Conservation (phyloP, 2,888 invertebrate genomes). For the Serripes groenlandicus region DNA sequence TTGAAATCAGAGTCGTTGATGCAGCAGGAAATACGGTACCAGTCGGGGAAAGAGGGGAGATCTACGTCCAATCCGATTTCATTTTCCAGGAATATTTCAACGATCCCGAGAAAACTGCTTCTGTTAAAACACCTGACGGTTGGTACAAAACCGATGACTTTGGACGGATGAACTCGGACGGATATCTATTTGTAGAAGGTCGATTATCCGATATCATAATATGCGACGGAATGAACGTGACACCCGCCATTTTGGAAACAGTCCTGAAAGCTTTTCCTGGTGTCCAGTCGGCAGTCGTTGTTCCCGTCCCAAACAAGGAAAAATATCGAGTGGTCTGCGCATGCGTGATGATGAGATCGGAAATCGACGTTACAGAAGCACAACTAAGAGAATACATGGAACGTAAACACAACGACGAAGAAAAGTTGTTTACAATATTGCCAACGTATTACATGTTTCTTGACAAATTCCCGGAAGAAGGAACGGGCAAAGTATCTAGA, state of each 20-base stretch:
- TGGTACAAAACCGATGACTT: conserved; percentile 33
- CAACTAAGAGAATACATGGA: not conserved
- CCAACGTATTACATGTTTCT: conserved; percentile 18
- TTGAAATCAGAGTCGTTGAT: conserved; percentile 13
- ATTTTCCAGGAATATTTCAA: conserved; percentile 15
- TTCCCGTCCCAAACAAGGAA: conserved; percentile 3
- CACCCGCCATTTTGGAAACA: not conserved
- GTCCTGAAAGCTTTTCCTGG: not conserved
- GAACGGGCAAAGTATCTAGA: conserved; percentile 14
- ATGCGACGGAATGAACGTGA: conserved; percentile 9
- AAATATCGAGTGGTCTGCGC: conserved; percentile 10
- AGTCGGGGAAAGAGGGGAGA: conserved; percentile 16
- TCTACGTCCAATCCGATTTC: not conserved
- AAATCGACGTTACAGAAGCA: not conserved
- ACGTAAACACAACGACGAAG: not conserved
- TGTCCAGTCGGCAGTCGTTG: not conserved
- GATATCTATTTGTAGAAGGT: conserved; percentile 4
- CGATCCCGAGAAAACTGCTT: conserved; percentile 15
- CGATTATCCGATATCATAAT: conserved; percentile 5
- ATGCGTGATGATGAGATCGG: not conserved
- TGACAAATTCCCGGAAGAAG: conserved; percentile 4
- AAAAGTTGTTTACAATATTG: not conserved
- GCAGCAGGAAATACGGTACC: not conserved
- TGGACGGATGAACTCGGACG: not conserved
- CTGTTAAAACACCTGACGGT: conserved; percentile 9